These are phyloP conservation scores for Meiosimyza decipiens DNA, from an alignment of 2,888 invertebrate genomes.

Conservation along the genomic window DNA sequence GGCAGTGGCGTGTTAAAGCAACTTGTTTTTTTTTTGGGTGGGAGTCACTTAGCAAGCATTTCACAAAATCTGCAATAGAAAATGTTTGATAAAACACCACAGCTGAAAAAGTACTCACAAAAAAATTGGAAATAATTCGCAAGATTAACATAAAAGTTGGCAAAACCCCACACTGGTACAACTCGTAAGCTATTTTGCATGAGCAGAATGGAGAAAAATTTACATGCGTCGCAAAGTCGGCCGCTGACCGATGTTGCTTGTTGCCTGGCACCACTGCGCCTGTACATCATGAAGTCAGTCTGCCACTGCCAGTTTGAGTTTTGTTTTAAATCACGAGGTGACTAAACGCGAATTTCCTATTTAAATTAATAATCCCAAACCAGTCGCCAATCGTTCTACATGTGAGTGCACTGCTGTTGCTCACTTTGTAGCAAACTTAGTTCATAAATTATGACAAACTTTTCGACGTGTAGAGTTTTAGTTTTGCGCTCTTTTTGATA, in stretches of 20 bases:
- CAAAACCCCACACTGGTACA: not conserved
- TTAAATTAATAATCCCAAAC: slow-evolving; percentile 60
- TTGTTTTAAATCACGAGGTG: slow-evolving; percentile 52
- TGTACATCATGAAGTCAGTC: not conserved
- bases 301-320: slow-evolving; percentile 12
- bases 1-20: not conserved
- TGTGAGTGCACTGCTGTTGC: slow-evolving; percentile 34
- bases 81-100: too few relatives aligned
- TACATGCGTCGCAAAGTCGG: slow-evolving; percentile 20
- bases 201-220: not conserved
- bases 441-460: slow-evolving; percentile 56
- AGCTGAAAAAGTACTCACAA: not conserved
- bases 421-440: slow-evolving; percentile 54
- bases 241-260: slow-evolving; percentile 30
- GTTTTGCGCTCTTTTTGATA: not conserved
- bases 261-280: slow-evolving; percentile 38
- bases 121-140: not conserved
- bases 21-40: too few relatives aligned
- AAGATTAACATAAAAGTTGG: not conserved
- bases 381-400: slow-evolving; percentile 38
- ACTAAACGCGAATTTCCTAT: slow-evolving; percentile 66
- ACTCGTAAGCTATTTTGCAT: too few relatives aligned
- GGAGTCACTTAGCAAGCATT: too few relatives aligned
- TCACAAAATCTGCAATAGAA: too few relatives aligned
- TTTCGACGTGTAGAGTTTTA: slow-evolving; percentile 54